Evolutionary conservation across 2,113 vertebrate species (phyloP), one percentile per base, ranked within the genome.

Genomic region (Pyxicephalus adspersus): DNA sequence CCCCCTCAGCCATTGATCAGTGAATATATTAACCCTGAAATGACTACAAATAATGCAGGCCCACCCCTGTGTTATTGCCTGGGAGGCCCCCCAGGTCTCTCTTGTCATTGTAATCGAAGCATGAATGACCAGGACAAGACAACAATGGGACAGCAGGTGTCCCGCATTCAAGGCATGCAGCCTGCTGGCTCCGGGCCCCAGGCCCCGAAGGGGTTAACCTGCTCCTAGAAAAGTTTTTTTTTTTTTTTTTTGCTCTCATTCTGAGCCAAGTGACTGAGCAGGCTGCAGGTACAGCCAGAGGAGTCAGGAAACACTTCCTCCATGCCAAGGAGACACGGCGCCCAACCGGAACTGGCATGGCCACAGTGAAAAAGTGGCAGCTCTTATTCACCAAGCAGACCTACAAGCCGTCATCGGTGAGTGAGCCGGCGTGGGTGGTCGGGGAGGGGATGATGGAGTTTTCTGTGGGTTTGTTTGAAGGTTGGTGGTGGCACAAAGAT

Each of bases 71-170:
- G n/a, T n/a, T n/a, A 4, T 68, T 22, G 13, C 3, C 15, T 64
- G 76, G 76, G 76, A 78, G 52, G 76, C 55, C 19, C 57, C 9
- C 11, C 34, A 52, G 22, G 29, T 28, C 19, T 4, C 20, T 11
- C 20, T 52, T 60, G 77, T 67, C 54, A 68, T 23, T 61, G 77
- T 68, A 51, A 70, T 45, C 54, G 22, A 52, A 73, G 54, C 54
- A 9, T 13, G 34, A 7, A 15, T 58, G 19, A 11, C 23, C 9
- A 23, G 52, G 52, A 31, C 72, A 61, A 31, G 8, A 72, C 68
- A 54, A 72, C 22, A 29, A 6, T 29, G 17, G 45, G 52, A 57
- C 77, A n/a, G 66, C 77, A 80, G 77, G 77, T 80, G 65, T 80
- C 77, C n/a, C 58, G 7, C 15, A 50, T 22, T 50, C 67, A 52